A percentile compares a stretch with the other conserved stretches of the same genome.
These are phyloP conservation scores for Trachelus tabidus DNA, from an alignment of 2,888 invertebrate genomes.

Conservation along the genomic window DNA sequence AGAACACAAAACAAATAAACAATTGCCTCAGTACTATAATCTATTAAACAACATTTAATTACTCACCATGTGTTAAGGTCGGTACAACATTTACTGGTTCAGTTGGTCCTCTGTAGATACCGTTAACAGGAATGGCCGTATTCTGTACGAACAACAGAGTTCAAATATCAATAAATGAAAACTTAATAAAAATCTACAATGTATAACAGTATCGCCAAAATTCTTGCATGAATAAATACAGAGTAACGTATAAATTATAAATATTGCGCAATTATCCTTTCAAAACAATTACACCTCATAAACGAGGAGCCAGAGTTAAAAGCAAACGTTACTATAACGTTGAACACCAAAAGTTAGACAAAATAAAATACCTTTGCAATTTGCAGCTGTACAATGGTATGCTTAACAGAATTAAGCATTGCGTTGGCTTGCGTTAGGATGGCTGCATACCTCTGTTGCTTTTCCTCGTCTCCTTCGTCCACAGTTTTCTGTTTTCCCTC, in stretches of 20 bases:
- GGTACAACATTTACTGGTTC: conserved; percentile 54
- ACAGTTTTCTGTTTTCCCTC: conserved; percentile 48
- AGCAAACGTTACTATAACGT: background rate
- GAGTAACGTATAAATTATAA: background rate
- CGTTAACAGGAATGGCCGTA: conserved; percentile 91
- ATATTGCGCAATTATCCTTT: background rate
- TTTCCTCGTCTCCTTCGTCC: conserved; percentile 45
- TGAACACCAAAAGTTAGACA: background rate
- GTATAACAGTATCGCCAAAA: background rate
- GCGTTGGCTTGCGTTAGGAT: conserved; percentile 70
- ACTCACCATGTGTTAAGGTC: conserved; percentile 53
- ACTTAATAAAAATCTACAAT: conserved; percentile 8
- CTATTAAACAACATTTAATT: conserved; percentile 6
- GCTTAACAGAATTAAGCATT: conserved; percentile 97
- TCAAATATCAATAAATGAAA: conserved; percentile 3
- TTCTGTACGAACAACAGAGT: conserved; percentile 71
- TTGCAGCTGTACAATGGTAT: conserved; percentile 97
- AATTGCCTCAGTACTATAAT: background rate
- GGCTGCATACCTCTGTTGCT: conserved; percentile 47
- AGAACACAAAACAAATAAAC: conserved; percentile 4
- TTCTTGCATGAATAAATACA: background rate
- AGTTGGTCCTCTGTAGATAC: conserved; percentile 81
- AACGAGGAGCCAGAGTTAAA: background rate
- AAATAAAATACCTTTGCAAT: conserved; percentile 86
- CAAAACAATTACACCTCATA: background rate